Percentiles rank a stretch among this genome's conserved stretches.
phyloP scores from a whole-genome alignment of 1,140 invertebrate species.

The Drosophila mauritiana region DNA sequence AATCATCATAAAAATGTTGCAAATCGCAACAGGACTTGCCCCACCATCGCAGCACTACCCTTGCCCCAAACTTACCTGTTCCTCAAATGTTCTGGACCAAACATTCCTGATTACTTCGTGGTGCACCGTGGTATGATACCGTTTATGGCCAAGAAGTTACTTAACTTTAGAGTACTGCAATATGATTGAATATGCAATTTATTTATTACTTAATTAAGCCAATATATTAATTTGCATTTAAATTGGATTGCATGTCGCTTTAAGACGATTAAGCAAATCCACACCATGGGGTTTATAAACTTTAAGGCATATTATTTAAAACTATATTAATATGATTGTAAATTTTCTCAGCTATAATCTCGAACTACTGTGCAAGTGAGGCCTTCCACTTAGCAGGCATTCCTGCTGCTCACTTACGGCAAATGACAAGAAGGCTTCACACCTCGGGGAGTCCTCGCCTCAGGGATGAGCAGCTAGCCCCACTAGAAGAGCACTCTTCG shows the following conservation, averaged over 20 bases:
- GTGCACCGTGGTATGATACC: slow-evolving; percentile 11
- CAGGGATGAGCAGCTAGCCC: slow-evolving; percentile 17
- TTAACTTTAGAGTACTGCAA: too few species aligned
- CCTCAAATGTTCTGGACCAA: slow-evolving; percentile 30
- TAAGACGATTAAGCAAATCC: slow-evolving; percentile 4
- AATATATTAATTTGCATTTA: slow-evolving; percentile 25
- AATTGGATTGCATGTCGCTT: slow-evolving; percentile 11
- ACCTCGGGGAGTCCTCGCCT: slow-evolving; percentile 77
- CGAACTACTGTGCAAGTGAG: slow-evolving; percentile 21
- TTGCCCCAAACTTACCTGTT: slow-evolving; percentile 11
- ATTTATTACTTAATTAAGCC: slow-evolving; percentile 1
- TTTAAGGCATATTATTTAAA: too few species aligned
- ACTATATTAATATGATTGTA: neutral
- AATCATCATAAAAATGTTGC: slow-evolving; percentile 76
- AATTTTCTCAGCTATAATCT: neutral
- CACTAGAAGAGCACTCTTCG: slow-evolving; percentile 12
- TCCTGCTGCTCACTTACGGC: slow-evolving; percentile 73
- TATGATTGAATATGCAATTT: too few species aligned
- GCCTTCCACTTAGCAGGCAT: slow-evolving; percentile 49
- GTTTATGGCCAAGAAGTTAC: too few species aligned
- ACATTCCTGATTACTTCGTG: slow-evolving; percentile 35
- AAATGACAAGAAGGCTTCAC: slow-evolving; percentile 76
- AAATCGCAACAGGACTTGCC: slow-evolving; percentile 69
- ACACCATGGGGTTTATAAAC: neutral
- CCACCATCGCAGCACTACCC: neutral